Base-by-base conservation (phyloP, 2,113 vertebrate genomes). In the Macrotus californicus region DNA sequence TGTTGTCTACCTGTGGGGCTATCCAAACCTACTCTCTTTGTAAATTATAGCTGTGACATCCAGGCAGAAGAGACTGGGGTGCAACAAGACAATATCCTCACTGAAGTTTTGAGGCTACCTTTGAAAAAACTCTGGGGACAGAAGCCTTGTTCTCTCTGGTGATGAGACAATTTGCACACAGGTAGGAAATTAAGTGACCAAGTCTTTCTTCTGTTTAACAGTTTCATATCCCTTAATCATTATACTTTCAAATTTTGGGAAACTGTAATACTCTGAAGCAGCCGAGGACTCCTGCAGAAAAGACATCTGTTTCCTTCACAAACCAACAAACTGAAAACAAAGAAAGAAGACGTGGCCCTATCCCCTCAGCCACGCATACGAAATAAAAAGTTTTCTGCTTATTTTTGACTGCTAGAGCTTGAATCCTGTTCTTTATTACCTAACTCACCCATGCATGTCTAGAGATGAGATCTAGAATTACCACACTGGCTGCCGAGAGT, bases 401-500 rank as follows among this genome's bases (percentile, higher is more conserved):
- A 39, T 43, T 93, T 92, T 54, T 91, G 50, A 89, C 67, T 59
- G 64, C 86, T 80, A 31, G 50, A 79, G 76, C 18, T 89, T 89
- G 87, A 59, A 81, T 69, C 19, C 52, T 89, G 24, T 75, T 82
- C 43, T 84, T 90, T 75, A 77, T 94, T 81, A 81, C 66, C 61
- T 80, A 87, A 92, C 66, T 92, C 31, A 85, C 46, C 5, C 87
- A 90, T 64, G 29, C 48, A 36, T 88, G 72, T 90, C 84, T 92
- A 95, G 90, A 89, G 90, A 90, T 72, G 46, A 26, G 24, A n/a
- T 94, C 66, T 96, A 93, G 87, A 93, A n/a, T 93, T 94, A 89
- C 69, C 66, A 69, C 39, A 36, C 2, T 76, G 80, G 43, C 76
- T 72, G 80, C 61, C 69, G 69, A 84, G 31, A 81, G 36, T 81